Percentiles rank a stretch among this genome's conserved stretches.
These are phyloP conservation scores for Leguminivora glycinivorella DNA, from an alignment of 1,140 invertebrate genomes.

Conservation along the genomic window DNA sequence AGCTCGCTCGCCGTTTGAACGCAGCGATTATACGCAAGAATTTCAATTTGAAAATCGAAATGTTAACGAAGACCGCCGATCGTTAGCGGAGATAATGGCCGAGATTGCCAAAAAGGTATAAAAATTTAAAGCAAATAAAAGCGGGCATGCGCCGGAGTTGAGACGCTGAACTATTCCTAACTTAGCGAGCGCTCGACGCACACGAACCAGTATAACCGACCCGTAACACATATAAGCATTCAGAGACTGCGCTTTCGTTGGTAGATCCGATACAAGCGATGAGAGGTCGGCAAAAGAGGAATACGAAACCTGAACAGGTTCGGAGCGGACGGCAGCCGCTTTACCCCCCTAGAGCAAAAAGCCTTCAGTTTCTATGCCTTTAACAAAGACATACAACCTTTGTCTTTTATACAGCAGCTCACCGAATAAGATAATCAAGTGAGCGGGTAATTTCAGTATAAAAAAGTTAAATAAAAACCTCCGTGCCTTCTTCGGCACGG, in stretches of 20 bases:
- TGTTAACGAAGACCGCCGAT: slow-evolving; percentile 65
- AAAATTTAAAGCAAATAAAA: slow-evolving; percentile 76
- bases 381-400: neutral
- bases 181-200: neutral
- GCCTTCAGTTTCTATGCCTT: neutral
- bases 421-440: slow-evolving; percentile 71
- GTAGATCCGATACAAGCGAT: slow-evolving; percentile 36
- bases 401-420: neutral
- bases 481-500: slow-evolving; percentile 43
- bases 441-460: slow-evolving; percentile 56
- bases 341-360: neutral
- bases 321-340: slow-evolving; percentile 43
- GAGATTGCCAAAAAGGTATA: slow-evolving; percentile 73
- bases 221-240: neutral
- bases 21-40: slow-evolving; percentile 39
- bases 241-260: neutral
- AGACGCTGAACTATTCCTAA: slow-evolving; percentile 38
- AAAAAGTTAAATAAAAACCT: slow-evolving; percentile 50
- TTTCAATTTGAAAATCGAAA: slow-evolving; percentile 58
- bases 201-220: neutral
- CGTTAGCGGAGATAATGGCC: slow-evolving; percentile 69
- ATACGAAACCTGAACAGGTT: slow-evolving; percentile 38
- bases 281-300: slow-evolving; percentile 27
- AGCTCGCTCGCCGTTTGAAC: neutral
- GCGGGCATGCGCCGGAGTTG: slow-evolving; percentile 52